Evolutionary conservation across 2,113 vertebrate species (phyloP).

Genomic region (Pelobates fuscus): DNA sequence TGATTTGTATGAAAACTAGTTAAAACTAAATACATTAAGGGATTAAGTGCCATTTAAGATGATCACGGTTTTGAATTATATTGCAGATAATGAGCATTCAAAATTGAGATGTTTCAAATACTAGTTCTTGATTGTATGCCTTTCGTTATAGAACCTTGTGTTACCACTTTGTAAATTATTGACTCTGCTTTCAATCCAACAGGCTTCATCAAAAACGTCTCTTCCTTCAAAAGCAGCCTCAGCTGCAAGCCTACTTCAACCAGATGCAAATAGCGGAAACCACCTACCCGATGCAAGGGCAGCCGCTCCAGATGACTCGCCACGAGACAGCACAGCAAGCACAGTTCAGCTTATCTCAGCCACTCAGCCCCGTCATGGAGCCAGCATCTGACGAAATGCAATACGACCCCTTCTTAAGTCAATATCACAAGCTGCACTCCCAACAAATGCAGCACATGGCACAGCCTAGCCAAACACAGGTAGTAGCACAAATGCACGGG

Average conservation of each 20-base stretch:
- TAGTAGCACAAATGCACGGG: constrained; percentile 56
- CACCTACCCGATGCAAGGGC: constrained; percentile 68
- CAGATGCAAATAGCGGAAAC: constrained; percentile 97
- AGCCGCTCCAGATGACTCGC: constrained; percentile 63
- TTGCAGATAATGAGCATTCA: too few species aligned
- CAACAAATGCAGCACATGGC: constrained; percentile 64
- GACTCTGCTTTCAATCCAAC: constrained; percentile 49
- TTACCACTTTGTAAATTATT: constrained; percentile 5
- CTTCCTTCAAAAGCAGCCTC: constrained; percentile 91
- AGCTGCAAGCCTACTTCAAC: constrained; percentile 93
- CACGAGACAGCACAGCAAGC: constrained; percentile 59
- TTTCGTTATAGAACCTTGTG: too few species aligned
- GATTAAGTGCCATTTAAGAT: too few species aligned
- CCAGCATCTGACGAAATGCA: constrained; percentile 73
- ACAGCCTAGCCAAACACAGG: constrained; percentile 58
- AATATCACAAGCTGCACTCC: constrained; percentile 71
- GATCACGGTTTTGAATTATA: too few species aligned
- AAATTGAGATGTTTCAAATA: too few species aligned
- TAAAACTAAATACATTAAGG: too few species aligned
- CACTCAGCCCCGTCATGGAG: constrained; percentile 73
- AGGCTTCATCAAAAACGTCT: constrained; percentile 95
- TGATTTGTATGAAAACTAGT: too few species aligned
- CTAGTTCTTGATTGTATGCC: too few species aligned
- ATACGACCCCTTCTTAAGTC: constrained; percentile 69
- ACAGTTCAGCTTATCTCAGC: constrained; percentile 68